Conservation (phyloP, 2,113 vertebrate species). For the Melozone crissalis region DNA sequence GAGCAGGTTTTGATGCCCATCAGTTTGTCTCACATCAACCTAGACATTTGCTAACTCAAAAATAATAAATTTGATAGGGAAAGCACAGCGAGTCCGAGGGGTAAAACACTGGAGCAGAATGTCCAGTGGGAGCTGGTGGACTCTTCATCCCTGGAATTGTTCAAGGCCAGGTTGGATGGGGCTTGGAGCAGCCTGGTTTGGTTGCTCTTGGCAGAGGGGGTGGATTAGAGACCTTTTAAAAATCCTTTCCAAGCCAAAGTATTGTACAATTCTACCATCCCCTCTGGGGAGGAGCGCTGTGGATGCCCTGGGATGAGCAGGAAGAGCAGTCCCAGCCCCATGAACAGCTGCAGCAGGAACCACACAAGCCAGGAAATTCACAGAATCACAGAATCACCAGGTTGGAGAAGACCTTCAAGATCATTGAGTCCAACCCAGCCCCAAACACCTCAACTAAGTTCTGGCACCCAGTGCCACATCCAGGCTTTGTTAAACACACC, state of each 20-base stretch:
- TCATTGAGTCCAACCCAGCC: background rate
- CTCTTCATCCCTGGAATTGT: background rate
- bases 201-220: background rate
- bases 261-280: accelerated
- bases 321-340: background rate
- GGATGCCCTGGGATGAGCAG: background rate
- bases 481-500: background rate
- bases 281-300: background rate
- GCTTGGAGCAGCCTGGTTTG: background rate
- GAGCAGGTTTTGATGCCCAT: background rate
- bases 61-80: accelerated
- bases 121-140: background rate
- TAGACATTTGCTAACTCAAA: background rate
- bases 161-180: background rate
- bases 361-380: background rate
- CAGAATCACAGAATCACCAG: background rate
- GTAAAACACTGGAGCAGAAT: background rate
- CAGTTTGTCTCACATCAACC: background rate
- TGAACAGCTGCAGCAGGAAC: background rate
- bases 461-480: background rate
- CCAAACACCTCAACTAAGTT: background rate
- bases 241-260: background rate
- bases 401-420: background rate
- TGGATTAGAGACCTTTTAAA: background rate
- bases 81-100: accelerated